Conservation (phyloP, 2,797 vertebrate genomes). For the Pseudochirops corinnae region DNA sequence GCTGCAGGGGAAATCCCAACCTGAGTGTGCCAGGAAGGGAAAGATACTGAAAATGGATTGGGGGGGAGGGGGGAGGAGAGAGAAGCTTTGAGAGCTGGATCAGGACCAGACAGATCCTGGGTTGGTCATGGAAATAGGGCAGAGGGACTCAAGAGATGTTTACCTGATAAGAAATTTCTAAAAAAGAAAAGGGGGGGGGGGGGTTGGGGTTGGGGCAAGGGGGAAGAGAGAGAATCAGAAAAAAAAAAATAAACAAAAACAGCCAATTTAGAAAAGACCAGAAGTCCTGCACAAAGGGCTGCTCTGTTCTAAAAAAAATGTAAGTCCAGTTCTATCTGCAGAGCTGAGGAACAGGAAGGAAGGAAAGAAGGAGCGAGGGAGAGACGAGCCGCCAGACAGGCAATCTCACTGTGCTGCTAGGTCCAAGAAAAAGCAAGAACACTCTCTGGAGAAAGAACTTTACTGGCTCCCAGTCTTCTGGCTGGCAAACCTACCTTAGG, state of each 20-base stretch:
- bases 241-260: not conserved
- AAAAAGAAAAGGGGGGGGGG: too few relatives aligned
- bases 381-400: constrained; percentile 63
- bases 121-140: not conserved
- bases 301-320: constrained; percentile 78
- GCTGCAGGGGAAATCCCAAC: not conserved
- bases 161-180: constrained; percentile 48
- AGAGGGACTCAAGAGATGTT: constrained; percentile 15
- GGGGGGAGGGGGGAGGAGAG: fast-evolving
- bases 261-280: constrained; percentile 56
- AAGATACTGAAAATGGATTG: not conserved
- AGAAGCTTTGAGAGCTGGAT: not conserved
- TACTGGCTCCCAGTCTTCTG: not conserved
- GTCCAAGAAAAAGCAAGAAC: constrained; percentile 43
- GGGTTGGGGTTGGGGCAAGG: not conserved
- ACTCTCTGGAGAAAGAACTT: constrained; percentile 71
- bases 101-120: not conserved
- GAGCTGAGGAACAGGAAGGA: constrained; percentile 75
- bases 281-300: constrained; percentile 79
- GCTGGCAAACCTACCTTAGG: constrained; percentile 74
- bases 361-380: constrained; percentile 51
- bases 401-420: constrained; percentile 79
- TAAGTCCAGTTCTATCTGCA: constrained; percentile 79
- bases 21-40: constrained; percentile 6
- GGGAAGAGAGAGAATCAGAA: not conserved